Conservation (phyloP, 2,888 invertebrate genomes). For the Drosophila anomelani region DNA sequence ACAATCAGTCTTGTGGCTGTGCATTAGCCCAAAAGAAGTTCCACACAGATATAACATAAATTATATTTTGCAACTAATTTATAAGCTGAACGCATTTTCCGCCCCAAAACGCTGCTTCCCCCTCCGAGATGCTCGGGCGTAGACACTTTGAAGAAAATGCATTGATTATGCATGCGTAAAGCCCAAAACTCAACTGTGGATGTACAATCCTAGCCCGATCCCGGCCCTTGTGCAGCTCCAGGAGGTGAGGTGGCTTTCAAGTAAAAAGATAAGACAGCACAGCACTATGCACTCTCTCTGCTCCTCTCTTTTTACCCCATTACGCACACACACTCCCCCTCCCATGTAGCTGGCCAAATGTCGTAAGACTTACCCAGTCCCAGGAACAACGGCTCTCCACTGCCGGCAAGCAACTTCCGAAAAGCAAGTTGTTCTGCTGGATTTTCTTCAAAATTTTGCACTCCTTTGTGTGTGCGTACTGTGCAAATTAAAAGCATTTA, state of each 20-base stretch:
- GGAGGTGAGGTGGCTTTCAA: conserved; percentile 60
- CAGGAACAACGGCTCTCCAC: conserved; percentile 11
- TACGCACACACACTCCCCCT: conserved; percentile 1
- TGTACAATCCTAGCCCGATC: conserved; percentile 17
- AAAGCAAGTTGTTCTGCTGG: conserved; percentile 37
- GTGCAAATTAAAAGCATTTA: conserved; percentile 77
- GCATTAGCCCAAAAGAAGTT: conserved; percentile 14
- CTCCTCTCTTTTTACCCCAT: conserved; percentile 11
- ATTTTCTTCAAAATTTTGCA: conserved; percentile 76
- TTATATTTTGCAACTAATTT: conserved; percentile 75
- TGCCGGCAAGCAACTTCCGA: conserved; percentile 18
- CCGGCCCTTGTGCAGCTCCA: conserved; percentile 26
- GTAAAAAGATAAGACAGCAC: conserved; percentile 75
- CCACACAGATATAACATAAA: conserved; percentile 36
- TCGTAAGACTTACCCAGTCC: conserved; percentile 72
- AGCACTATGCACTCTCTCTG: conserved; percentile 53
- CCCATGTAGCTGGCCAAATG: conserved; percentile 24
- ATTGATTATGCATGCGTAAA: conserved; percentile 80
- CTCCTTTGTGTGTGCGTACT: conserved; percentile 52
- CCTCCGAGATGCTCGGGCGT: conserved; percentile 4
- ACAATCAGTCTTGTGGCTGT: not conserved
- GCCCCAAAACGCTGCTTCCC: not conserved
- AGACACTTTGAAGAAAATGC: conserved; percentile 64
- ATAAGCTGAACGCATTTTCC: conserved; percentile 27
- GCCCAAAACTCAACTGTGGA: conserved; percentile 56